These are phyloP conservation scores for Epinephelus moara DNA, from an alignment of 2,113 vertebrate species.

Conservation along the genomic window DNA sequence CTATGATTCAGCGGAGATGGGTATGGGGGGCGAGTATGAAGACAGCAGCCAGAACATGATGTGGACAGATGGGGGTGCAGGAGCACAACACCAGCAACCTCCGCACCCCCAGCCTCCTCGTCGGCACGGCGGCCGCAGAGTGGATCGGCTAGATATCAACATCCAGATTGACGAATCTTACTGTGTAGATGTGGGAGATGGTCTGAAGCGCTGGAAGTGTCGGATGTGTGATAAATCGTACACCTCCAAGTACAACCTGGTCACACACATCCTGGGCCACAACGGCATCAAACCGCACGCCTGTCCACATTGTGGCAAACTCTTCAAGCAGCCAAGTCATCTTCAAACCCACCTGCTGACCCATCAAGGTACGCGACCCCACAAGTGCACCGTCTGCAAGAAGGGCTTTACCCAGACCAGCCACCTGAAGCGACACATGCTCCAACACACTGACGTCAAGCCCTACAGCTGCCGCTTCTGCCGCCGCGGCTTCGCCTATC, in stretches of 20 bases:
- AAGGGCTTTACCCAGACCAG: conserved; percentile 99
- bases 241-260: conserved; percentile 99
- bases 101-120: conserved; percentile 74
- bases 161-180: conserved; percentile 98
- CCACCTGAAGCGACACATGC: conserved; percentile 99
- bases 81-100: conserved; percentile 71
- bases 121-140: conserved; percentile 86
- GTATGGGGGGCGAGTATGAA: conserved; percentile 87
- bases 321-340: conserved; percentile 99
- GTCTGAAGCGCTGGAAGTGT: conserved; percentile 97
- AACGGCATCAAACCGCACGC: conserved; percentile 97
- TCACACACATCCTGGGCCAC: conserved; percentile 98
- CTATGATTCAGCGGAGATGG: conserved; percentile 85
- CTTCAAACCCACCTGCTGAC: conserved; percentile 98
- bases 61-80: conserved; percentile 82
- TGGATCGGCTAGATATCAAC: conserved; percentile 97
- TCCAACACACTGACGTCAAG: conserved; percentile 95
- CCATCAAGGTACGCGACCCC: conserved; percentile 95
- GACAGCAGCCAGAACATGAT: conserved; percentile 81
- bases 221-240: conserved; percentile 99
- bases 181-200: conserved; percentile 94
- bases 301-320: conserved; percentile 95
- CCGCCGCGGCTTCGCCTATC: conserved; percentile 95
- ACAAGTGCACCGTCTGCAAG: conserved; percentile 96
- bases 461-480: conserved; percentile 98